phyloP scores from a whole-genome alignment of 23 tunicate species.

The Halocynthia roretzi region DNA sequence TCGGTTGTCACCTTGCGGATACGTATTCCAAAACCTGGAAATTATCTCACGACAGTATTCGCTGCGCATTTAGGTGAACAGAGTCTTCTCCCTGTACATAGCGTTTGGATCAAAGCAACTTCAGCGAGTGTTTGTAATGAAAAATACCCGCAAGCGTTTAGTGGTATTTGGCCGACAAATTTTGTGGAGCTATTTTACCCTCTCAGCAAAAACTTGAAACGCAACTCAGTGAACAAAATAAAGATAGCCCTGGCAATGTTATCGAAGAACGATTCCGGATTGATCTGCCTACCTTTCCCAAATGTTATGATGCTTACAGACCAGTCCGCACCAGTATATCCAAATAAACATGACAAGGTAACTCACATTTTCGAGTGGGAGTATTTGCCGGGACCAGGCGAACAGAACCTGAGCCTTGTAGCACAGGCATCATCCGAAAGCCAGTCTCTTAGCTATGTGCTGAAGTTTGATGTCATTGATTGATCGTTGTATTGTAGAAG shows the following conservation, averaged over 20 bases:
- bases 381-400: slow-evolving; percentile 57
- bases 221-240: slow-evolving; percentile 17
- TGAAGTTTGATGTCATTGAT: slow-evolving; percentile 12
- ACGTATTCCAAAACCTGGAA: slow-evolving; percentile 29
- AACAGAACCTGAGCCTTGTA: slow-evolving; percentile 31
- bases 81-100: slow-evolving; percentile 27
- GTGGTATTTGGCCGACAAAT: slow-evolving; percentile 37
- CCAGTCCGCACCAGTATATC: slow-evolving; percentile 11
- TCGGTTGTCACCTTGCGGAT: background rate
- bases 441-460: slow-evolving; percentile 7
- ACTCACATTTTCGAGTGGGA: slow-evolving; percentile 41
- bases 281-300: slow-evolving; percentile 12
- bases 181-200: slow-evolving; percentile 28
- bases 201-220: background rate
- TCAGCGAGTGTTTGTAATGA: slow-evolving; percentile 15
- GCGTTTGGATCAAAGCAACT: slow-evolving; percentile 17
- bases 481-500: background rate
- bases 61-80: slow-evolving; percentile 6
- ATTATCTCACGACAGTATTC: slow-evolving; percentile 26
- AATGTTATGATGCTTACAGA: slow-evolving; percentile 37
- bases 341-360: background rate
- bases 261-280: background rate
- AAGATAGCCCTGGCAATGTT: slow-evolving; percentile 17
- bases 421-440: background rate
- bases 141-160: slow-evolving; percentile 9